phyloP scores from a whole-genome alignment of 2,888 invertebrate species.

The Pollenia amentaria region DNA sequence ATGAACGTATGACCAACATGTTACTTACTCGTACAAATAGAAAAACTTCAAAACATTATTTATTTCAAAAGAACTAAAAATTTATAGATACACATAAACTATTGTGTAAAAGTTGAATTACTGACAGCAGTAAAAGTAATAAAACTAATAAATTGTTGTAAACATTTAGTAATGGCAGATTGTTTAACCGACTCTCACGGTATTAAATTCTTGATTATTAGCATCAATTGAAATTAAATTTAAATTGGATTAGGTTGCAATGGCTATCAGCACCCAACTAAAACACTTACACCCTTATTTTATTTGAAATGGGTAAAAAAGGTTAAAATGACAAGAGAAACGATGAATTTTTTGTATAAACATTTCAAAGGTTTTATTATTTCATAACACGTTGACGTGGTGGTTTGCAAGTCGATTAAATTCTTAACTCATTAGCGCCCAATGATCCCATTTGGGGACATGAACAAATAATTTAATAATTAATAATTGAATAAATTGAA shows the following conservation, averaged over 20 bases:
- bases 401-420: too few species aligned
- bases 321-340: too few species aligned
- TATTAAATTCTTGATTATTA: background rate
- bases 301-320: too few species aligned
- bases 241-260: background rate
- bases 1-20: conserved; percentile 23
- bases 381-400: too few species aligned
- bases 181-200: conserved; percentile 24
- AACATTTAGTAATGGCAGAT: conserved; percentile 28
- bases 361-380: too few species aligned
- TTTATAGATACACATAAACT: background rate
- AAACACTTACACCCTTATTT: too few species aligned
- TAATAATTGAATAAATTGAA: too few species aligned
- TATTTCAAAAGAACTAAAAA: conserved; percentile 43
- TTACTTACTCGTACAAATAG: background rate
- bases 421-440: too few species aligned
- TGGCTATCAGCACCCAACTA: too few species aligned
- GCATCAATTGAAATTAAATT: background rate
- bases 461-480: too few species aligned
- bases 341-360: too few species aligned
- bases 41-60: conserved; percentile 45
- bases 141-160: conserved; percentile 38
- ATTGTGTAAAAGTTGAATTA: conserved; percentile 35
- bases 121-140: conserved; percentile 39
- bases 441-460: too few species aligned